Evolutionary conservation across 2,113 vertebrate genomes (phyloP), one percentile per base, ranked within the genome.

Genomic region (Alaudala cheleensis): DNA sequence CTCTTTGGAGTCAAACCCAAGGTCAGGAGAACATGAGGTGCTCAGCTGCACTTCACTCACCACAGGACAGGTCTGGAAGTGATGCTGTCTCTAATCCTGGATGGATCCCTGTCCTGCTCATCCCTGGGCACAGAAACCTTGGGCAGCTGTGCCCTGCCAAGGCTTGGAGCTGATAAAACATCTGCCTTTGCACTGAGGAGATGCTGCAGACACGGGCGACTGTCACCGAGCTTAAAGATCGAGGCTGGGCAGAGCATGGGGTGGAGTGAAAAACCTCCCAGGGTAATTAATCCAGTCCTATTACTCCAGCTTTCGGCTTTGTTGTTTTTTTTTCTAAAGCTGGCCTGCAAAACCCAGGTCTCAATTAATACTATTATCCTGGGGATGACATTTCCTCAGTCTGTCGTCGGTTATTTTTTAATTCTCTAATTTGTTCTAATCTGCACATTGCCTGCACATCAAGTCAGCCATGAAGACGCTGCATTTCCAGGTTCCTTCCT

Each of bases 371-470:
- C 97, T 97, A 98, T 98, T 98, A 98, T 96, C 88, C 97, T 82
- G 78, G 89, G 95, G 91, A 98, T 98, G 98, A 98, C 98, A 98
- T 98, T 98, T 98, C 98, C 98, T 98, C 96, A 91, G 96, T 96
- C 97, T 96, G 97, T 97, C 96, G 62, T 97, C 53, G 92, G 97
- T 89, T 98, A 97, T 97, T 97, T 98, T 97, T 98, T 98, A 98
- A 98, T 98, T 98, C 97, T 96, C 98, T 98, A 98, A 98, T 98
- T 98, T 98, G 98, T 98, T 96, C 98, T 98, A 98, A 98, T 98
- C 98, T 97, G 98, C 88, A 82, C 97, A 96, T 97, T 97, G 98
- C 98, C 98, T 98, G 97, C 93, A 95, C 97, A 98, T 98, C 98
- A 98, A 98, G 98, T 97, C 97, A 98, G 97, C 97, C 98, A 93